Evolutionary conservation across 2,113 vertebrate genomes (phyloP).

Genomic region (Podocnemis expansa): DNA sequence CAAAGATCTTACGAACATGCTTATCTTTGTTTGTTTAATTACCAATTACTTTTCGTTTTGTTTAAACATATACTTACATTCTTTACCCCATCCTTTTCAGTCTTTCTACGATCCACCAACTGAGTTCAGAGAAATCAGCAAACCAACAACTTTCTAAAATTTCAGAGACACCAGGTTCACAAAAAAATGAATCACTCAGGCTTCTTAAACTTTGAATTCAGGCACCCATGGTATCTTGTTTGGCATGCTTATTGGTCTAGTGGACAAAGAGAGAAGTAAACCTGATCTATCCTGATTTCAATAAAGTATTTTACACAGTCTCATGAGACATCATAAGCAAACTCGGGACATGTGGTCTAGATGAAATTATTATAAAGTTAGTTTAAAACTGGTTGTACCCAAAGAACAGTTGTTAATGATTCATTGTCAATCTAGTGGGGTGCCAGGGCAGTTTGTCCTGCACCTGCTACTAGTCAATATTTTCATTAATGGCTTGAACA

Average conservation of each 20-base stretch:
- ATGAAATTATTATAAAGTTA: neutral
- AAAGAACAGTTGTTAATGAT: neutral
- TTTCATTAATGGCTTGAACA: neutral
- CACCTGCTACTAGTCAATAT: neutral
- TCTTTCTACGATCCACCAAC: neutral
- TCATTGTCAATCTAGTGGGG: neutral
- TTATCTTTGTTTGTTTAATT: neutral
- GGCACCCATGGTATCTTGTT: neutral
- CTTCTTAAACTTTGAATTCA: neutral
- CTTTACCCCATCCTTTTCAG: neutral
- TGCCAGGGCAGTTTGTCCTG: neutral
- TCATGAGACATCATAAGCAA: neutral
- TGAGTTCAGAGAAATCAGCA: neutral
- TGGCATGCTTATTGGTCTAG: neutral
- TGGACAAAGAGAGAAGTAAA: neutral
- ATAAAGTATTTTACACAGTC: neutral
- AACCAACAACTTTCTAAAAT: neutral
- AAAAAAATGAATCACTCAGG: neutral
- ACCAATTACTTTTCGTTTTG: neutral
- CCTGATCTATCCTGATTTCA: neutral
- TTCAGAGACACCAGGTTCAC: neutral
- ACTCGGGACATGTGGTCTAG: neutral
- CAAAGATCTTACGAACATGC: neutral
- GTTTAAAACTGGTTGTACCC: neutral
- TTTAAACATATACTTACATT: neutral